Evolutionary conservation across 2,113 vertebrate genomes (phyloP), one percentile per base, ranked within the genome.

Genomic region (Perognathus longimembris): DNA sequence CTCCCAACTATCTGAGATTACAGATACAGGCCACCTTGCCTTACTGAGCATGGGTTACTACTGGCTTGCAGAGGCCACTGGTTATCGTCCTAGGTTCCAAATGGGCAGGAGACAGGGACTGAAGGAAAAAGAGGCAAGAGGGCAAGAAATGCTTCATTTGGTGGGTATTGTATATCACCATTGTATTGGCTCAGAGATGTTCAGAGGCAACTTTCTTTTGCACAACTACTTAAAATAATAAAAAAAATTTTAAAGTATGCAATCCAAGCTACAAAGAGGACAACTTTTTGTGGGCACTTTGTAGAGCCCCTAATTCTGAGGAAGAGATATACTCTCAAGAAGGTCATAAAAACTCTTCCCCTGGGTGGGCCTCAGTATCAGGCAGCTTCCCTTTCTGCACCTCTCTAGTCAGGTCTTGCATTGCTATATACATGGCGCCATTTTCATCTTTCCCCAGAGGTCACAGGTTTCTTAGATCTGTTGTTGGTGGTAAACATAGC

Each of bases 91-190:
- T 14, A 57, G 21, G 63, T 50, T 75, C 50, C 42, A 59, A 45
- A n/a, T 40, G 50, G 40, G 26, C 3, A 4, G 30, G 22, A 32
- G 14, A 15, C 2, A 18, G 5, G 38, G n/a, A 1, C 5, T 3
- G 64, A 17, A 57, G 15, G 59, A 18, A 71, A 20, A 7, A 24
- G 40, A 40, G 59, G n/a, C 1, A 32, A n/a, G 50, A 4, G 8
- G 21, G 22, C 5, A 50, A 10, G 20, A 26, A 67, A 73, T 38
- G 36, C 32, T 32, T 34, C 32, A 18, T 17, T 17, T 11, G 0
- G 21, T 40, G 45, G 54, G 5, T 24, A 28, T 1, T 45, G 54
- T 40, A 10, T 18, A 6, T 61, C 11, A 18, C 38, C 42, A 32
- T 15, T 67, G 18, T 45, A 24, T 63, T 42, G 64, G 66, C 21